Conservation (phyloP, 2,888 invertebrate genomes). For the Drosophila formosana region DNA sequence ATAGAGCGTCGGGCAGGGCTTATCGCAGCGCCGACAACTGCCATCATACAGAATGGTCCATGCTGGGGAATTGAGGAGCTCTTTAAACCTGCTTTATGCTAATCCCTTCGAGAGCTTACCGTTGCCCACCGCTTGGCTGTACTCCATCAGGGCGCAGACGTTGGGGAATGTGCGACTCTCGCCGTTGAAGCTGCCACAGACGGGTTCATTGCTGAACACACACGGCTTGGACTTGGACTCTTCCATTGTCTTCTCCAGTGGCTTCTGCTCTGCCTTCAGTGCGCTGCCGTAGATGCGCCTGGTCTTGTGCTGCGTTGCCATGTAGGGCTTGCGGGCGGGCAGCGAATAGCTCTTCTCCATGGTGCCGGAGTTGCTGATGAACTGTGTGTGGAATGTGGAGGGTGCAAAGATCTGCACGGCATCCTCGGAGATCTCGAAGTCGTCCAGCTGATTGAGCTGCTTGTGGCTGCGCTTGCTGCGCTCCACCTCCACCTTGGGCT, state of each 20-base stretch:
- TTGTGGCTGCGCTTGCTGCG: slow-evolving; percentile 63
- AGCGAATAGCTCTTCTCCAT: slow-evolving; percentile 68
- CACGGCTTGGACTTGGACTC: slow-evolving; percentile 40
- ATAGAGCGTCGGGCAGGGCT: slow-evolving; percentile 61
- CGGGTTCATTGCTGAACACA: slow-evolving; percentile 65
- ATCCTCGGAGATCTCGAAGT: slow-evolving; percentile 58
- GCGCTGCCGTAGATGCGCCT: slow-evolving; percentile 13
- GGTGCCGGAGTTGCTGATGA: slow-evolving; percentile 63
- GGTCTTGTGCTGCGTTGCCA: neutral
- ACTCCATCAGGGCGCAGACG: slow-evolving; percentile 72
- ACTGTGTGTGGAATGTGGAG: slow-evolving; percentile 69
- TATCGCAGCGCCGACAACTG: slow-evolving; percentile 61
- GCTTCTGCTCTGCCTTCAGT: neutral
- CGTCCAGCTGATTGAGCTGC: slow-evolving; percentile 43
- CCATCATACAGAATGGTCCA: slow-evolving; percentile 77
- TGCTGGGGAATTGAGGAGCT: slow-evolving; percentile 45
- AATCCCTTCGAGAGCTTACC: slow-evolving; percentile 48
- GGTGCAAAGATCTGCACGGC: slow-evolving; percentile 72
- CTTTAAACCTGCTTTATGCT: neutral
- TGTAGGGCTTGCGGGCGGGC: slow-evolving; percentile 56
- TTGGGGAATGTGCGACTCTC: slow-evolving; percentile 65
- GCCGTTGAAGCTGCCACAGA: slow-evolving; percentile 70
- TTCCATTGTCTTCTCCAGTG: neutral
- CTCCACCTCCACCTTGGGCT: slow-evolving; percentile 50
- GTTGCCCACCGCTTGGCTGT: slow-evolving; percentile 61